These are phyloP conservation scores for Potorous gilbertii DNA, from an alignment of 2,797 vertebrate genomes.

Conservation along the genomic window DNA sequence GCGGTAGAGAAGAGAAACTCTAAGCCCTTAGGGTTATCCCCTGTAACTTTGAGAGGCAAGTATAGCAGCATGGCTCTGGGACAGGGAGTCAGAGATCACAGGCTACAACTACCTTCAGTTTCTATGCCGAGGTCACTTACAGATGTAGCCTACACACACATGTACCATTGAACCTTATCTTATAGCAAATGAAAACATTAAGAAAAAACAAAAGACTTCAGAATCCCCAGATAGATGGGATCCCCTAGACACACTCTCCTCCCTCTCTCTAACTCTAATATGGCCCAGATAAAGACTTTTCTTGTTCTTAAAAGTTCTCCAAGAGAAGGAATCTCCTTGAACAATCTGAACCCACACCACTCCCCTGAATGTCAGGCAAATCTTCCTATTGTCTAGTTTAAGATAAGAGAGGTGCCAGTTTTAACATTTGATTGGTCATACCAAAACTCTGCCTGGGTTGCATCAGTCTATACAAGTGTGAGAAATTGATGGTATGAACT, in stretches of 20 bases:
- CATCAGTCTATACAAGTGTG: background rate
- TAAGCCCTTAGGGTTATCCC: background rate
- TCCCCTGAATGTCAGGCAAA: background rate
- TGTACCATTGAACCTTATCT: background rate
- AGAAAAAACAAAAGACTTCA: background rate
- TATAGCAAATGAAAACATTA: background rate
- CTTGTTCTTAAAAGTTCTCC: background rate
- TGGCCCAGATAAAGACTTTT: background rate
- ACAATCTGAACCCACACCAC: background rate
- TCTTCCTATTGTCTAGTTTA: background rate
- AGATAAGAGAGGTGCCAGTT: constrained; percentile 1
- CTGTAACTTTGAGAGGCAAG: background rate
- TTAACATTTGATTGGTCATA: constrained; percentile 22
- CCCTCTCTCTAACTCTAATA: background rate
- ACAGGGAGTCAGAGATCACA: background rate
- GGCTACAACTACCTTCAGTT: background rate
- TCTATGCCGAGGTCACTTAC: background rate
- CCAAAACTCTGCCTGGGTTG: constrained; percentile 10
- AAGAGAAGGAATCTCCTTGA: background rate
- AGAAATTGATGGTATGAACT: constrained; percentile 24
- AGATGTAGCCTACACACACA: background rate
- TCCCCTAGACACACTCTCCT: background rate
- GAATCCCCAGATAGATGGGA: background rate
- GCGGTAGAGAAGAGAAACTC: background rate
- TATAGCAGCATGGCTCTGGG: background rate